Evolutionary conservation across 2,797 vertebrate genomes (phyloP), one percentile per base, ranked within the genome.

Genomic region (Ateles fusciceps): DNA sequence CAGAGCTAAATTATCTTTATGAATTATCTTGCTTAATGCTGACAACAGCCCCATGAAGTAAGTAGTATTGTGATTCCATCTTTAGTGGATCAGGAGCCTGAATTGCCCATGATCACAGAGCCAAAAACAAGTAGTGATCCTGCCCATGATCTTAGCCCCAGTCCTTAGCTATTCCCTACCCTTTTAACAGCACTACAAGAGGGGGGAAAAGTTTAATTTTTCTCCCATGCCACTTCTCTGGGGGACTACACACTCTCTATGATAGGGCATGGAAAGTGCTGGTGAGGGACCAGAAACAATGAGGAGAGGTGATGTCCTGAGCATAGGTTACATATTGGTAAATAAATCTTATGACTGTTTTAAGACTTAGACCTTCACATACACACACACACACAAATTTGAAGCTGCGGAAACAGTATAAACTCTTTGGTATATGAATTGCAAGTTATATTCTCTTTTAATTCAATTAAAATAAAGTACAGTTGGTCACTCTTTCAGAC

Each of bases 371-470:
- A 39, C 36, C n/a, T 39, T 72, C 33, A 72, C 36, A 36, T 10
- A 39, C 68, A 36, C 10, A 12, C 36, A 72, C 4, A 72, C 4
- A 92, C 44, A 59, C 79, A 28, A 95, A 91, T 85, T 39, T 48
- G 28, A 93, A 96, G 90, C 30, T 85, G 1, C 13, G 55, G 59
- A 94, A 91, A 89, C 10, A 71, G 17, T 46, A 91, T 22, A 15
- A 93, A 55, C 2, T 22, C 7, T 74, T 76, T 81, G 44, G 0
- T 85, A 22, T 91, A n/a, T 17, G 79, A 61, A 4, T 85, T 46
- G 7, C 46, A 93, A 93, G 39, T 84, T 95, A 19, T 61, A 48
- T 88, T 95, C 95, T 84, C 39, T 90, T 95, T 75, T 93, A 15
- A 75, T 97, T 86, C 81, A 50, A 13, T 11, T 89, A 48, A 90